Evolutionary conservation across 2,113 vertebrate species (phyloP), one percentile per base, ranked within the genome.

Genomic region (Talpa occidentalis): DNA sequence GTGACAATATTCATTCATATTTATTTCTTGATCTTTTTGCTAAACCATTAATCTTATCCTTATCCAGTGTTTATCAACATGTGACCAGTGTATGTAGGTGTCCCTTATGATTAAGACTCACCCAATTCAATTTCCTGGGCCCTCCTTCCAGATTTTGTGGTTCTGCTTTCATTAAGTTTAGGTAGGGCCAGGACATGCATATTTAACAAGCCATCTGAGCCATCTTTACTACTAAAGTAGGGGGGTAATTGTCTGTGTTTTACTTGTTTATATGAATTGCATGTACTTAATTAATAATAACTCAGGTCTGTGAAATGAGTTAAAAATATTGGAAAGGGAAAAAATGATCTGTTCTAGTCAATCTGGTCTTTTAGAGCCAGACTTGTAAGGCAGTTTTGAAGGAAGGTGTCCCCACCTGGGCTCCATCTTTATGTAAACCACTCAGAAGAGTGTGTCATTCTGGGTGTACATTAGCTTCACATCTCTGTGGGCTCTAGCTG

Each of bases 271-370:
- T 80, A 21, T 81, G 16, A 6, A 19, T 37, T 88, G 10, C 35
- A 21, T 73, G 6, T 80, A 26, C 35, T 32, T 44, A 14, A 19
- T 15, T 80, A 81, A 69, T 81, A 60, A 26, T 60, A 49, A 86
- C n/a, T 28, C 42, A 79, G 35, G 37, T 81, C 54, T 78, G 12
- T 91, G 35, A 94, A 81, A 76, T 69, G 15, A 88, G 59, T 76
- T 94, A 40, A 73, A 94, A 89, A 85, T 66, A 70, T 44, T 78
- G 44, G 74, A 73, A 89, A 81, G 67, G 35, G 84, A 79, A 95
- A 56, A 82, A 74, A 73, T 79, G 54, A 66, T 32, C 40, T 73
- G 24, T 74, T 89, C 66, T 77, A 21, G 73, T 32, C 16, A 85
- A 24, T 37, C 56, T 93, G 49, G 44, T 32, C 74, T 69, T 93